Evolutionary conservation across 2,113 vertebrate species (phyloP), one percentile per base, ranked within the genome.

Genomic region (Hyaena hyaena): DNA sequence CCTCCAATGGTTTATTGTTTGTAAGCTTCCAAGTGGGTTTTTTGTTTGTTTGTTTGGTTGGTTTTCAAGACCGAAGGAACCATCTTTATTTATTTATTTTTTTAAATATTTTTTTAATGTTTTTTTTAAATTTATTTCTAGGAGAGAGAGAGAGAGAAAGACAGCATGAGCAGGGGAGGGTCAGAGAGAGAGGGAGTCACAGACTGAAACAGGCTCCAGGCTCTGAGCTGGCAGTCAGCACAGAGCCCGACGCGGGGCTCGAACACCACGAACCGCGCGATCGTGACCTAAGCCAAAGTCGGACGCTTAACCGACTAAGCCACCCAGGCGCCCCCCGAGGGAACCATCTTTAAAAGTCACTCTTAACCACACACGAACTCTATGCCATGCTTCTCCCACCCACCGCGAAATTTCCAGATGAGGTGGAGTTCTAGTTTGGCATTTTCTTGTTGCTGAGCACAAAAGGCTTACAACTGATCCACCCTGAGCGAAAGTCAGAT

Each of bases 21-120:
- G 23, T 82, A 79, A 8, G 48, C 88, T 97, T 92, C 98, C 97
- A 98, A 96, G 76, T 63, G n/a, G 93, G 55, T 97, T 35, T 39
- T 81, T 55, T 76, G 24, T 28, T 48, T 76, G 58, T 61, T 9
- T 58, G 55, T 81, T 53, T 76, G 43, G 28, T 76, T 76, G 74
- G 39, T 89, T 88, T 66, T 17, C 73, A 90, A 76, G 95, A 91
- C 35, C 71, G 11, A 97, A 50, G 63, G 92, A 97, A 65, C 53
- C 53, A 65, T 93, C 71, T 96, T 97, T 88, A 95, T 50, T 50
- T n/a, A n/a, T n/a, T n/a, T n/a, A n/a, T n/a, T n/a, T n/a, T n/a
- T n/a, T n/a, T n/a, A n/a, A n/a, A n/a, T n/a, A n/a, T n/a, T n/a
- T n/a, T n/a, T n/a, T n/a, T n/a, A n/a, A n/a, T n/a, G n/a, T n/a